Evolutionary conservation across 2,113 vertebrate genomes (phyloP), one percentile per base, ranked within the genome.

Genomic region (Struthidea cinerea): DNA sequence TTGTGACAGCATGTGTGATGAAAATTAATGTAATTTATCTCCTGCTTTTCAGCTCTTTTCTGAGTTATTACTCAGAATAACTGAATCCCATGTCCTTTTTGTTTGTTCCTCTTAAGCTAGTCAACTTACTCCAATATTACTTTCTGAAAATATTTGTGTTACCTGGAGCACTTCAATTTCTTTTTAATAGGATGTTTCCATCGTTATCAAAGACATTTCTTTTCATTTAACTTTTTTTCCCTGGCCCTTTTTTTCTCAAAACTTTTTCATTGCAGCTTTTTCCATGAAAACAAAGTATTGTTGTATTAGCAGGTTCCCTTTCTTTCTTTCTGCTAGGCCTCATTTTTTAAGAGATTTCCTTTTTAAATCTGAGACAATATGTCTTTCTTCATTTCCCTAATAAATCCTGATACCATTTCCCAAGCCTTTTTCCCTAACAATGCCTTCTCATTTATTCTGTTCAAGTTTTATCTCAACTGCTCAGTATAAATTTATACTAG

Each of bases 351-450:
- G 78, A 88, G 23, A 85, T 76, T 95, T 92, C 63, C 91, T 90
- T 84, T 87, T 70, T 67, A 93, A 90, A 86, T 63, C 74, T 50
- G 37, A 94, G 46, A 95, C 87, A 93, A 63, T 87, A 79, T 47
- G 52, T 94, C 80, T 90, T 87, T 91, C 93, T 87, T 92, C 30
- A 64, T 87, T 95, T 94, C 65, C 52, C 73, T 89, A 71, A 84
- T 73, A 95, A 91, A 90, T 84, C 61, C 81, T 41, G 56, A 81
- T 77, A 84, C 35, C 35, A 16, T 76, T 90, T 91, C 67, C 84
- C 59, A 82, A 76, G 70, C 7, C 19, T 80, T 95, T 94, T 83
- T 89, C 20, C 35, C 37, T 65, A 91, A 73, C 84, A 94, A 82
- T 82, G 57, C 70, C 55, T 65, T 92, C 67, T 63, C 67, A 63